Evolutionary conservation across 2,113 vertebrate genomes (phyloP).

Genomic region (Apistogramma diplotaenia): DNA sequence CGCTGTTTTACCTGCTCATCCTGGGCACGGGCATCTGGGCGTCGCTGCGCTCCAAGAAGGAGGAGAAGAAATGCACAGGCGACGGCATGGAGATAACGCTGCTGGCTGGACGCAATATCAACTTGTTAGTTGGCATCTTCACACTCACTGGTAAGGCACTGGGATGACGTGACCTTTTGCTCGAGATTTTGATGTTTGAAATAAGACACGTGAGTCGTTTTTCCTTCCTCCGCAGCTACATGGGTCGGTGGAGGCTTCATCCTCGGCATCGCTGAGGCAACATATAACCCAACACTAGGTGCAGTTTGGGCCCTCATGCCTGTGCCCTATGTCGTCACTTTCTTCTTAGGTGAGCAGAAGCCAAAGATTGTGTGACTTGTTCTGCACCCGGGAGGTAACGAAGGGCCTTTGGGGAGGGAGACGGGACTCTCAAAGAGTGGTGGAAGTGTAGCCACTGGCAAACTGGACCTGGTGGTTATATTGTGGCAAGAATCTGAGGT

Average conservation of each 20-base stretch:
- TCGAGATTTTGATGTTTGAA: not conserved
- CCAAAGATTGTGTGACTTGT: not conserved
- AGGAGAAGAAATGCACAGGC: constrained; percentile 70
- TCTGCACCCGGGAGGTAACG: not conserved
- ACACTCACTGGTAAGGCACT: constrained; percentile 65
- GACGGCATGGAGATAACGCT: constrained; percentile 80
- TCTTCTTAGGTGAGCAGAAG: constrained; percentile 78
- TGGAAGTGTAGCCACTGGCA: not conserved
- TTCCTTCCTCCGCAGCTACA: constrained; percentile 71
- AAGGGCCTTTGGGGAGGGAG: not conserved
- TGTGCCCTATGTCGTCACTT: constrained; percentile 80
- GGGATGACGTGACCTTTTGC: not conserved
- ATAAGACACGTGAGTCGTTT: not conserved
- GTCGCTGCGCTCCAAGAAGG: constrained; percentile 78
- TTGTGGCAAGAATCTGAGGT: not conserved
- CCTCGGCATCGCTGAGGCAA: constrained; percentile 82
- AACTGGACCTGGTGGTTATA: not conserved
- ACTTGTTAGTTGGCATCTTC: constrained; percentile 77
- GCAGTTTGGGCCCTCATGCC: constrained; percentile 83
- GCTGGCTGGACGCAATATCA: constrained; percentile 81
- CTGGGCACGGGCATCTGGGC: constrained; percentile 84
- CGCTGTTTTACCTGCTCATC: constrained; percentile 76
- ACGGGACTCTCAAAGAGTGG: not conserved
- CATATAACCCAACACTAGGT: constrained; percentile 82
- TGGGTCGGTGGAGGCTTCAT: constrained; percentile 88